Conservation (phyloP, 2,888 invertebrate genomes). For the Dromius quadrimaculatus region DNA sequence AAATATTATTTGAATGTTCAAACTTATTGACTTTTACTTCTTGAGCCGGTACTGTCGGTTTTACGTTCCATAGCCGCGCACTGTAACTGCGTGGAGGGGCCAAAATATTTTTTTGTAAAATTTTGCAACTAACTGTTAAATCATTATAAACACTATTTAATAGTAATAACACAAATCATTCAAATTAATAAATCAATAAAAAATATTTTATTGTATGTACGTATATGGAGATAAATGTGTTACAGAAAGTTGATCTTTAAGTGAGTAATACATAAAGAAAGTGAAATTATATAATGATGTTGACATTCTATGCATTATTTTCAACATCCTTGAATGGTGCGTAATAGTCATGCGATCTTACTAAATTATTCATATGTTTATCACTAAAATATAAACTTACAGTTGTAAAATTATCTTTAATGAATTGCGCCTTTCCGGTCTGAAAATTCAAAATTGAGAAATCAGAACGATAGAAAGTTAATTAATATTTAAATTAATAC, state of each 20-base stretch:
- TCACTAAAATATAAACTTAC: neutral
- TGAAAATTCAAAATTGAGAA: constrained; percentile 4
- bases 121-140: too few species aligned
- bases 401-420: constrained; percentile 2
- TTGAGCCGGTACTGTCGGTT: too few species aligned
- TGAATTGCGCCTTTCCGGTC: constrained; percentile 13
- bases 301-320: constrained; percentile 18
- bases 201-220: too few species aligned
- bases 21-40: too few species aligned
- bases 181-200: too few species aligned
- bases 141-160: too few species aligned
- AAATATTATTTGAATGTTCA: too few species aligned
- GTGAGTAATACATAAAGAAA: neutral
- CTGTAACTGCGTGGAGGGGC: too few species aligned
- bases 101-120: too few species aligned
- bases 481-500: neutral
- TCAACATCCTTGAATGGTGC: neutral
- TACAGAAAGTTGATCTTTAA: neutral
- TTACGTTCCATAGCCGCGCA: too few species aligned
- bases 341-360: constrained; percentile 22
- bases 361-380: neutral
- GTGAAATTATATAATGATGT: neutral
- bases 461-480: constrained; percentile 25
- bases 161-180: too few species aligned
- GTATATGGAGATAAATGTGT: neutral